Evolutionary conservation across 64 coral and sea anemone species (phyloP).

Genomic region (Acropora yongei): DNA sequence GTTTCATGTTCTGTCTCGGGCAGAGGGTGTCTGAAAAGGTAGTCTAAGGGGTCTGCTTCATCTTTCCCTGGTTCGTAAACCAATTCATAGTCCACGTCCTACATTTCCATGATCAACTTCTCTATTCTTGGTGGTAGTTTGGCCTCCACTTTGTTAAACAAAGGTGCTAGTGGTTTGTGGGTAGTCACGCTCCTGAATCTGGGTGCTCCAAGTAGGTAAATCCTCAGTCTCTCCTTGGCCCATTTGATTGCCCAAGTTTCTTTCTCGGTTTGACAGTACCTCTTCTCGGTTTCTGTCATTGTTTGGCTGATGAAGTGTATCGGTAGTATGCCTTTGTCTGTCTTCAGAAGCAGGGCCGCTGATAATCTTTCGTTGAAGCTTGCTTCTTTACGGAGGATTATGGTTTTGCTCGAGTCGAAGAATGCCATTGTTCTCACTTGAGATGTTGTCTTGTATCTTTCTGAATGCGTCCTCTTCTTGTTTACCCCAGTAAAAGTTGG

Average conservation of each 20-base stretch:
- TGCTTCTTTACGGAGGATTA: no score
- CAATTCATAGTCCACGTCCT: constrained; percentile 7
- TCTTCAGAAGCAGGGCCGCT: no score
- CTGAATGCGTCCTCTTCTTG: no score
- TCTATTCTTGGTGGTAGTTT: constrained; percentile 52
- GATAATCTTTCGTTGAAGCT: no score
- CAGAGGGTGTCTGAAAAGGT: constrained; percentile 45
- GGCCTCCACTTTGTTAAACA: not conserved
- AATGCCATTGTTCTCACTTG: not conserved
- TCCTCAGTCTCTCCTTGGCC: no score
- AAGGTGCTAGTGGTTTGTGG: constrained; percentile 44
- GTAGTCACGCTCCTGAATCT: constrained; percentile 24
- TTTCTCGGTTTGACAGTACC: no score
- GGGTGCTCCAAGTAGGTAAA: constrained; percentile 78
- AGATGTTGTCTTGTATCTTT: constrained; percentile 34
- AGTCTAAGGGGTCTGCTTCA: not conserved
- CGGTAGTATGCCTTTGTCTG: no score
- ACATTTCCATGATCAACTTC: constrained; percentile 58
- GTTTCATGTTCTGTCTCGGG: constrained; percentile 5
- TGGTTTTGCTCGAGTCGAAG: no score
- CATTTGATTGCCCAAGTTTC: no score
- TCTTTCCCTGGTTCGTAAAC: constrained; percentile 43
- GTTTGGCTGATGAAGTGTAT: no score
- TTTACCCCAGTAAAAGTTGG: no score
- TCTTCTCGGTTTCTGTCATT: no score